Evolutionary conservation across 1,140 invertebrate species (phyloP).

Genomic region (Tetramorium alpestre): DNA sequence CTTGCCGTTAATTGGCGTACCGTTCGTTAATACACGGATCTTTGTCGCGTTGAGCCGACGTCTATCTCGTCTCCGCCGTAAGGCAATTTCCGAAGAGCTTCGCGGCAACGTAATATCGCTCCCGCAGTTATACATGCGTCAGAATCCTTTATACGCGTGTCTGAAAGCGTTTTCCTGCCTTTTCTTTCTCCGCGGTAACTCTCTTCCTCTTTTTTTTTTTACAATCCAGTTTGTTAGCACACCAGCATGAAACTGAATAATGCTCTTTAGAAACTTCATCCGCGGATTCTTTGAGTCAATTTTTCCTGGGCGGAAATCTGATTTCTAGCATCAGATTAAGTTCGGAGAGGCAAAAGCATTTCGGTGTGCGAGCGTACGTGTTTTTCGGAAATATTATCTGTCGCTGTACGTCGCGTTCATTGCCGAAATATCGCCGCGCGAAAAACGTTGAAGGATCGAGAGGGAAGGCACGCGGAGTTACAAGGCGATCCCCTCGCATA

Average conservation of each 20-base stretch:
- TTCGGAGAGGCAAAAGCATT: not conserved
- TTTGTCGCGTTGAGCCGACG: slow-evolving; percentile 22
- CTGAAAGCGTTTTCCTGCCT: not conserved
- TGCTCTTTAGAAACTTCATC: slow-evolving; percentile 32
- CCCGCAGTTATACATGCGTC: slow-evolving; percentile 1
- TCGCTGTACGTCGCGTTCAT: not conserved
- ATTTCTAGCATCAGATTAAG: slow-evolving; percentile 4
- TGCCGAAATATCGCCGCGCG: not conserved
- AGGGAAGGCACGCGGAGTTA: not conserved
- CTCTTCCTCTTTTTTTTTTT: not conserved
- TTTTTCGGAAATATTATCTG: not conserved
- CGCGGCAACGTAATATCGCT: slow-evolving; percentile 28
- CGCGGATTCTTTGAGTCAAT: slow-evolving; percentile 38
- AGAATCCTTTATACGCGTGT: slow-evolving; percentile 21
- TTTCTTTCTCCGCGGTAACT: not conserved
- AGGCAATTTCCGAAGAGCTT: slow-evolving; percentile 29
- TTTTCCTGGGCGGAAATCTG: not conserved
- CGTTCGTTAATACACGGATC: slow-evolving; percentile 41
- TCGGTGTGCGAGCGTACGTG: not conserved
- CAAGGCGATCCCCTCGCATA: slow-evolving; percentile 38
- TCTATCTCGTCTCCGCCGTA: slow-evolving; percentile 7
- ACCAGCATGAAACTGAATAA: slow-evolving; percentile 32
- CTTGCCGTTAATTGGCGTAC: slow-evolving; percentile 24
- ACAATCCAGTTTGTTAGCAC: slow-evolving; percentile 32
- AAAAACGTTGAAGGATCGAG: not conserved